Evolutionary conservation across 1,140 invertebrate species (phyloP).

Genomic region (Ostrea denselamellosa): DNA sequence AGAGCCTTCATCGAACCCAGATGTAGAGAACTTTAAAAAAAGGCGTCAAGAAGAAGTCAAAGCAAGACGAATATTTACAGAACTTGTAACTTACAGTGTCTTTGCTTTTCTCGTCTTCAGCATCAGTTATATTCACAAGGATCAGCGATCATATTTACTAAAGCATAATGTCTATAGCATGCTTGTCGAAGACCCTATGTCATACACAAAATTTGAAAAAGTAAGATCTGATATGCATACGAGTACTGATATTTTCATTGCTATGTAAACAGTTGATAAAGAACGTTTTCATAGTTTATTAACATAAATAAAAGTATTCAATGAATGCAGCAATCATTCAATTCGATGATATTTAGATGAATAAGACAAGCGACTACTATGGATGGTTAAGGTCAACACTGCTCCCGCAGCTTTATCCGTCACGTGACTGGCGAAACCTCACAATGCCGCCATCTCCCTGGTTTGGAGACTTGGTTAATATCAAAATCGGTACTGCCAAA

Average conservation of each 20-base stretch:
- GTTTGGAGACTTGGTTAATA: not conserved
- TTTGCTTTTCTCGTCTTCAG: slow-evolving; percentile 51
- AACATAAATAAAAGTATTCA: not conserved
- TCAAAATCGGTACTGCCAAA: not conserved
- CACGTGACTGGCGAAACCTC: not conserved
- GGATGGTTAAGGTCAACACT: not conserved
- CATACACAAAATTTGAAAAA: not conserved
- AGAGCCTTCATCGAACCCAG: slow-evolving; percentile 9
- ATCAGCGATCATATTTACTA: slow-evolving; percentile 43
- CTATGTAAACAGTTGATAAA: not conserved
- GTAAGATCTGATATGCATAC: not conserved
- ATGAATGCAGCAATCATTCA: too few relatives aligned
- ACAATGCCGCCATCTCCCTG: not conserved
- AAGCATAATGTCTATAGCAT: slow-evolving; percentile 46
- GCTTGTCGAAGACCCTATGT: not conserved
- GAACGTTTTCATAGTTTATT: not conserved
- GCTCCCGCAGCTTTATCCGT: not conserved
- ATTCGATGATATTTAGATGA: not conserved
- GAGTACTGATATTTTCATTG: not conserved
- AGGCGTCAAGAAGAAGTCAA: slow-evolving; percentile 44
- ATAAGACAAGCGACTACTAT: not conserved
- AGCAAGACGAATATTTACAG: slow-evolving; percentile 44
- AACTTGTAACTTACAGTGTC: slow-evolving; percentile 50
- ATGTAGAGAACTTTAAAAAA: not conserved
- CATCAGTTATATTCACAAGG: slow-evolving; percentile 56